Percentiles rank a stretch among this genome's conserved stretches.
phyloP scores from a whole-genome alignment of 2,113 vertebrate species.

The Lutjanus erythropterus region DNA sequence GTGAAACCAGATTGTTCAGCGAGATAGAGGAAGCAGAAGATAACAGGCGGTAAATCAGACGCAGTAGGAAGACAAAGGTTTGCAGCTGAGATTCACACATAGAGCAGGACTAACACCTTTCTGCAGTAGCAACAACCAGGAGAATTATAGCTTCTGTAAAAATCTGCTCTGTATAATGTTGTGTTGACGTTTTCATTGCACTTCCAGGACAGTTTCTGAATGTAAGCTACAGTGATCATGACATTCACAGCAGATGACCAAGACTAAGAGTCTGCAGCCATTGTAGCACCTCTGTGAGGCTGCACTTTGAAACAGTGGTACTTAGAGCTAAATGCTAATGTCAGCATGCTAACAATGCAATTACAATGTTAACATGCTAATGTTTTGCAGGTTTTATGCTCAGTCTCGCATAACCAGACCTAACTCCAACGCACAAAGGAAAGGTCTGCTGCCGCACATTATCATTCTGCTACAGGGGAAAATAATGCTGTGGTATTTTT shows the following conservation, averaged over 20 bases:
- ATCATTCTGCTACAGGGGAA: too few relatives aligned
- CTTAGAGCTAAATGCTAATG: background rate
- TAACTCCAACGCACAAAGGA: too few relatives aligned
- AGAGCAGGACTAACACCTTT: constrained; percentile 58
- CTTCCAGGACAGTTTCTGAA: constrained; percentile 18
- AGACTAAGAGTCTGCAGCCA: background rate
- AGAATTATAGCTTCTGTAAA: constrained; percentile 52
- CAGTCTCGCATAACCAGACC: too few relatives aligned
- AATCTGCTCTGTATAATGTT: constrained; percentile 33
- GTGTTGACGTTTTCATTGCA: constrained; percentile 56
- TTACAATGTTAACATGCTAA: background rate
- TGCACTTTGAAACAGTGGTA: background rate
- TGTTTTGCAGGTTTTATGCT: background rate
- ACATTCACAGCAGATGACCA: constrained; percentile 3
- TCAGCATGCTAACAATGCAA: background rate
- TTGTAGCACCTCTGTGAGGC: background rate
- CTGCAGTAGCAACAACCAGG: constrained; percentile 40
- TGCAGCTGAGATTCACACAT: constrained; percentile 48
- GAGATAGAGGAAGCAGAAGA: constrained; percentile 66
- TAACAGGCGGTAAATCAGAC: constrained; percentile 68
- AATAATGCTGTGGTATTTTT: too few relatives aligned
- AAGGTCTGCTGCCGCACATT: too few relatives aligned
- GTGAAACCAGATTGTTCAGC: constrained; percentile 76
- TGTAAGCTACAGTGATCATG: background rate
- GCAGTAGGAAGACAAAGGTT: constrained; percentile 43